Percentiles rank a stretch among this genome's conserved stretches.
phyloP scores from a whole-genome alignment of 1,140 invertebrate species.

The Ceratitis capitata region DNA sequence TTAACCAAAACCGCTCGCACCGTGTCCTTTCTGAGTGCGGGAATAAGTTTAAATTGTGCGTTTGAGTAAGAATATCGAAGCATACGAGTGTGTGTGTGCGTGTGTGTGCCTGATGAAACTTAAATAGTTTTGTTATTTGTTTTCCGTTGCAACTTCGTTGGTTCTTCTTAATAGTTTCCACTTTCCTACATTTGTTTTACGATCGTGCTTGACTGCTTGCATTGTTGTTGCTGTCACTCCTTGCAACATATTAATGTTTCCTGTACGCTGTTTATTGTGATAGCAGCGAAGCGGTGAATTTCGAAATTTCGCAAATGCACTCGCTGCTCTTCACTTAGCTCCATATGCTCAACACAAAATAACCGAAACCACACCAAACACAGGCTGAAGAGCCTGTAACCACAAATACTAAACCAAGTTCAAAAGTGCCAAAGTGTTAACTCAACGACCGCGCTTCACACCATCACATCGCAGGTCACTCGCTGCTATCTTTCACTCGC shows the following conservation, averaged over 20 bases:
- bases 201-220: neutral
- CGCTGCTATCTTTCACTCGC: neutral
- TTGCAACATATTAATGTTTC: constrained; percentile 27
- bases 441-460: neutral
- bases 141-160: constrained; percentile 20
- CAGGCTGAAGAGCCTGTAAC: neutral
- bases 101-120: neutral
- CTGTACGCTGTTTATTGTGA: neutral
- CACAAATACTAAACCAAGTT: neutral
- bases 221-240: neutral
- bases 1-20: neutral
- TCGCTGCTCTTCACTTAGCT: neutral
- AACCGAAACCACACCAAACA: neutral
- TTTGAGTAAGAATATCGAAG: neutral
- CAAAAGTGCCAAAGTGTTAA: neutral
- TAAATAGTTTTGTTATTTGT: constrained; percentile 18
- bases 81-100: neutral
- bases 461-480: neutral
- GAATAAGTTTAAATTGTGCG: neutral
- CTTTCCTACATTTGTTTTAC: neutral
- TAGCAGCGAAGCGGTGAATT: neutral
- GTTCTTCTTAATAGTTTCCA: constrained; percentile 36
- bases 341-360: too few species aligned
- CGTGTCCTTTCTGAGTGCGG: neutral
- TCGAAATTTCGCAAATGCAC: constrained; percentile 10